Evolutionary conservation across 2,113 vertebrate genomes (phyloP).

Genomic region (Neogale vison): DNA sequence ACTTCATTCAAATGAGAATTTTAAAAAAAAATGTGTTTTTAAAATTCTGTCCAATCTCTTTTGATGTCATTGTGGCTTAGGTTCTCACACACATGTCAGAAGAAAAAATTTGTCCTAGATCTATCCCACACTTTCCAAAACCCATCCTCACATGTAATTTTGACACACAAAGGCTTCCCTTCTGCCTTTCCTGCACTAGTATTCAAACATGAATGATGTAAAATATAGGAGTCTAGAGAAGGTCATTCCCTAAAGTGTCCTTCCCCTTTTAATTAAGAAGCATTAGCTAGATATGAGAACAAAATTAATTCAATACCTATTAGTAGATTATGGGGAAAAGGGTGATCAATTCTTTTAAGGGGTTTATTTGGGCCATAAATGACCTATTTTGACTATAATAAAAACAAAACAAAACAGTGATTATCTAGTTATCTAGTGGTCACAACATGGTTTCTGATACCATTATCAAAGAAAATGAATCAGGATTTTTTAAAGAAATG

Average conservation of each 20-base stretch:
- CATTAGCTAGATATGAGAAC: background rate
- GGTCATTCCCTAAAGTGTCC: background rate
- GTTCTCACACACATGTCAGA: background rate
- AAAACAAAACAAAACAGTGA: background rate
- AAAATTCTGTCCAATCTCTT: background rate
- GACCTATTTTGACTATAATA: background rate
- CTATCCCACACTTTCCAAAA: background rate
- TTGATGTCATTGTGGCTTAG: background rate
- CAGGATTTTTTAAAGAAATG: background rate
- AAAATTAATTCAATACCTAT: background rate
- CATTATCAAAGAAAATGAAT: background rate
- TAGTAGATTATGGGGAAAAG: background rate
- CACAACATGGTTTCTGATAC: background rate
- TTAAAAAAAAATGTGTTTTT: background rate
- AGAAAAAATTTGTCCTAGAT: background rate
- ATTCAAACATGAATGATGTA: background rate
- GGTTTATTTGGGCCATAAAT: background rate
- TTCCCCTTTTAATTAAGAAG: background rate
- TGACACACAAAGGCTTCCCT: background rate
- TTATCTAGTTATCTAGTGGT: background rate
- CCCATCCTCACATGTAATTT: accelerated
- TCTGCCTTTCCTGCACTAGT: background rate
- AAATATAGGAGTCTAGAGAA: background rate
- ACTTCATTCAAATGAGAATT: background rate
- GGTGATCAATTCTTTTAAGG: background rate